phyloP scores from a whole-genome alignment of 1,140 invertebrate genomes.

The Sarcophaga bullata region DNA sequence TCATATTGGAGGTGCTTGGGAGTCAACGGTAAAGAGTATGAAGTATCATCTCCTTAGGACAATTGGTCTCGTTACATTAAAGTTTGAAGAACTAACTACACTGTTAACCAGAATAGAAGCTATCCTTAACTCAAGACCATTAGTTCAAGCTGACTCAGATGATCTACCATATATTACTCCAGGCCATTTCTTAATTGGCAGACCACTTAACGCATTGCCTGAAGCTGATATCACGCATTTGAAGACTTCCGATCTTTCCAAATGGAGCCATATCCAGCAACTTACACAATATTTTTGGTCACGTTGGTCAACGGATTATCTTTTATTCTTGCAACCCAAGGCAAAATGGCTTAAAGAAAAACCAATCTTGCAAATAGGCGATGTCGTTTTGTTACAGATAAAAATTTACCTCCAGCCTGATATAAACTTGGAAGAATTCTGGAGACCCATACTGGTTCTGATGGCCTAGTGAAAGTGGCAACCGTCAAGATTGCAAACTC shows the following conservation, averaged over 20 bases:
- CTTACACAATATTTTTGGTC: constrained; percentile 25
- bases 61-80: constrained; percentile 41
- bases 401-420: constrained; percentile 50
- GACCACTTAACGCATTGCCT: constrained; percentile 49
- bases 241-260: neutral
- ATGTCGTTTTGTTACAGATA: constrained; percentile 55
- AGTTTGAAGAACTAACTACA: constrained; percentile 49
- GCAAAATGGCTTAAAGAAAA: neutral
- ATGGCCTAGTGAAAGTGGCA: constrained; percentile 52
- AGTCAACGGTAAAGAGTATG: constrained; percentile 48
- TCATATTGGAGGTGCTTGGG: constrained; percentile 52
- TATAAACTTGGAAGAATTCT: constrained; percentile 60
- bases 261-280: constrained; percentile 15
- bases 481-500: constrained; percentile 46
- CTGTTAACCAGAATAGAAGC: constrained; percentile 50
- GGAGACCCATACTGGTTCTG: constrained; percentile 54
- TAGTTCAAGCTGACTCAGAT: constrained; percentile 47
- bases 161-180: constrained; percentile 53
- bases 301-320: constrained; percentile 23
- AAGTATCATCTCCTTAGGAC: constrained; percentile 47
- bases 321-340: neutral
- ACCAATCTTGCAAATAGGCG: constrained; percentile 32
- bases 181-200: constrained; percentile 60
- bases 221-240: constrained; percentile 44
- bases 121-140: constrained; percentile 50